Evolutionary conservation across 1,140 invertebrate species (phyloP).

Genomic region (Microplitis mediator): DNA sequence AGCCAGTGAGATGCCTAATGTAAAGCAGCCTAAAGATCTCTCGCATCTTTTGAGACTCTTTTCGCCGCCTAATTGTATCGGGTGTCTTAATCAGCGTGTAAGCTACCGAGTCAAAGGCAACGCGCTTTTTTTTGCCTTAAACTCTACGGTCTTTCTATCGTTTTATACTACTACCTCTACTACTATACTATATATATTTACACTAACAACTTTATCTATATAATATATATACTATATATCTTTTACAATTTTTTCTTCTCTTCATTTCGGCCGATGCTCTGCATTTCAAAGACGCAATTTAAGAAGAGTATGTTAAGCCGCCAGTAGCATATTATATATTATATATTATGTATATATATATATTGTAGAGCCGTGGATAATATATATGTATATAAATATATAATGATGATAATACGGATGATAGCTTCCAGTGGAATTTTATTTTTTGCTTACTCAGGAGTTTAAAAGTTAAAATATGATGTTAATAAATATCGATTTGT

Average conservation of each 20-base stretch:
- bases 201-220: no score
- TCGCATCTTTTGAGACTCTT: slow-evolving; percentile 55
- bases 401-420: slow-evolving; percentile 28
- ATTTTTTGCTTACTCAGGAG: neutral
- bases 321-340: slow-evolving; percentile 36
- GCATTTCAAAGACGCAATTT: slow-evolving; percentile 62
- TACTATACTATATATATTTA: neutral
- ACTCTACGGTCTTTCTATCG: no score
- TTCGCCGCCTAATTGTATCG: slow-evolving; percentile 60
- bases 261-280: slow-evolving; percentile 45
- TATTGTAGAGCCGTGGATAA: slow-evolving; percentile 29
- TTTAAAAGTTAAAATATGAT: neutral
- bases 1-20: no score
- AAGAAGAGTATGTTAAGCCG: slow-evolving; percentile 55
- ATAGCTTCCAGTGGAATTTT: neutral
- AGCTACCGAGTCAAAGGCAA: slow-evolving; percentile 54
- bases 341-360: slow-evolving; percentile 16
- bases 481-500: slow-evolving; percentile 6
- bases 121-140: slow-evolving; percentile 16
- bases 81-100: slow-evolving; percentile 62
- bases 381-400: no score
- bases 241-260: slow-evolving; percentile 23
- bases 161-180: neutral
- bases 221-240: neutral
- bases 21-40: neutral